Evolutionary conservation across 2,113 vertebrate genomes (phyloP).

Genomic region (Alectura lathami): DNA sequence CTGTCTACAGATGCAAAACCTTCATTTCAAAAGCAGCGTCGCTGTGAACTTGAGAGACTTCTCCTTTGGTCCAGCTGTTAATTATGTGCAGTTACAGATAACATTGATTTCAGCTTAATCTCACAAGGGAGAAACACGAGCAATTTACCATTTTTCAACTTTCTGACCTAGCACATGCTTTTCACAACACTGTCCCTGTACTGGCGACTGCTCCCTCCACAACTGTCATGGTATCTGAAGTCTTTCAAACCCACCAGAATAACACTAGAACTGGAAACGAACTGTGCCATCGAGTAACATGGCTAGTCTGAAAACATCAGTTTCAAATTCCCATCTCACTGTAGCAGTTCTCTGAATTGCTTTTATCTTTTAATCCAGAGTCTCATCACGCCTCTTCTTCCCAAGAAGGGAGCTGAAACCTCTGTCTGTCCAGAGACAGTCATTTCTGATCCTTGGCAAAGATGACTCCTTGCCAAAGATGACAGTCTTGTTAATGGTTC

Average conservation of each 20-base stretch:
- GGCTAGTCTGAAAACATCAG: not conserved
- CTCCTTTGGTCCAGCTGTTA: not conserved
- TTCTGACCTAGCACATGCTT: fast-evolving
- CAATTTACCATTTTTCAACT: not conserved
- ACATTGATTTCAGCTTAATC: not conserved
- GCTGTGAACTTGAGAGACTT: not conserved
- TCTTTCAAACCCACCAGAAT: not conserved
- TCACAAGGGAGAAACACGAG: not conserved
- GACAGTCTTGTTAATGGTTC: not conserved
- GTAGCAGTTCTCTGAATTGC: not conserved
- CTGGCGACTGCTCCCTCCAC: not conserved
- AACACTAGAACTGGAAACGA: not conserved
- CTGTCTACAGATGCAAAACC: not conserved
- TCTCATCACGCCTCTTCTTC: not conserved
- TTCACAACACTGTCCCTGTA: not conserved
- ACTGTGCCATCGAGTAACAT: not conserved
- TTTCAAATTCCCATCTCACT: not conserved
- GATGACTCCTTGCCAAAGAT: not conserved
- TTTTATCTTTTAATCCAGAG: not conserved
- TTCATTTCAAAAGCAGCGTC: not conserved
- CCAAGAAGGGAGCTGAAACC: not conserved
- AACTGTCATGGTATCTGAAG: not conserved
- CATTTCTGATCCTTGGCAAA: not conserved
- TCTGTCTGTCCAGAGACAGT: not conserved
- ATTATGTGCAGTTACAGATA: not conserved